phyloP scores from a whole-genome alignment of 2,888 invertebrate genomes.

The Microplitis manilae region DNA sequence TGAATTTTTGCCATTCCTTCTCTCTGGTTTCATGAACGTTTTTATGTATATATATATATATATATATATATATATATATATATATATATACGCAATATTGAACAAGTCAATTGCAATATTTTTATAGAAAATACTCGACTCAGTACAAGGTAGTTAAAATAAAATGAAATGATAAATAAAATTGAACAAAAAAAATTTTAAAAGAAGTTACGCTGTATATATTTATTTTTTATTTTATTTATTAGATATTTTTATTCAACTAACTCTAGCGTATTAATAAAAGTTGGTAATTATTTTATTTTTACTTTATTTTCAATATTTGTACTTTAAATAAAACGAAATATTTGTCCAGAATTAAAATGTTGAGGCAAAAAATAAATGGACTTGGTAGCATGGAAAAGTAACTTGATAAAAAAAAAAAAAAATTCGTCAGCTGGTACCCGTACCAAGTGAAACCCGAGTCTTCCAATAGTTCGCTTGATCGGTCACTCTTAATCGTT shows the following conservation, averaged over 20 bases:
- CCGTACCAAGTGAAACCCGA: slow-evolving; percentile 8
- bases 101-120: background rate
- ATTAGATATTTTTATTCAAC: background rate
- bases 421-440: slow-evolving; percentile 8
- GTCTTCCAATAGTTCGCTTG: slow-evolving; percentile 1
- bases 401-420: background rate
- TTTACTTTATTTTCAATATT: background rate
- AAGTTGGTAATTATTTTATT: background rate
- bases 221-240: background rate
- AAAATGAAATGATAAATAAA: background rate
- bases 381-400: background rate
- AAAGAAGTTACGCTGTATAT: background rate
- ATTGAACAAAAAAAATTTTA: background rate
- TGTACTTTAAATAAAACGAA: background rate
- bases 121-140: background rate
- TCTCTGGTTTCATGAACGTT: background rate
- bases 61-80: slow-evolving; percentile 4
- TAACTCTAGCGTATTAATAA: background rate
- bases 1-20: background rate
- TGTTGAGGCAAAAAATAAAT: background rate
- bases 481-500: slow-evolving; percentile 1
- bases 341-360: background rate
- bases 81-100: background rate
- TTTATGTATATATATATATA: background rate
- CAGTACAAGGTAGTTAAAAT: background rate